Evolutionary conservation across 2,888 invertebrate species (phyloP).

Genomic region (Sinhomidia bicolor): DNA sequence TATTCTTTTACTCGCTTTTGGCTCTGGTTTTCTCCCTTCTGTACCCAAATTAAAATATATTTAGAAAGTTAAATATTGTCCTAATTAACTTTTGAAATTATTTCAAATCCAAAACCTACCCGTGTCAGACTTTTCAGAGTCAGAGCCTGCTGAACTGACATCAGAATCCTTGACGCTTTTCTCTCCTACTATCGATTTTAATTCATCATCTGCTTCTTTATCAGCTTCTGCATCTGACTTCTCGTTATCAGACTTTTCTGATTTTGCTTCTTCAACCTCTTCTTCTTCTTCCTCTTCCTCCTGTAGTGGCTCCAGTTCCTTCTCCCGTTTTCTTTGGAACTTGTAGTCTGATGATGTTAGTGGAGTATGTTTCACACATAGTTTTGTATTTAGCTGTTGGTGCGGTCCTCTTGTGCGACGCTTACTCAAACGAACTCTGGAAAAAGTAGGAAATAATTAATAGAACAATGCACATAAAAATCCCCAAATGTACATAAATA

Average conservation of each 20-base stretch:
- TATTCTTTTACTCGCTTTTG: slow-evolving; percentile 55
- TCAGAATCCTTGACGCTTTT: slow-evolving; percentile 83
- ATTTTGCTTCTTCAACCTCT: slow-evolving; percentile 82
- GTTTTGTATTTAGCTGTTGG: slow-evolving; percentile 88
- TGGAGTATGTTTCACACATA: slow-evolving; percentile 95
- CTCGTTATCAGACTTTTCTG: slow-evolving; percentile 82
- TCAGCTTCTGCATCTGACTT: slow-evolving; percentile 78
- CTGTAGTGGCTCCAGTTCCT: slow-evolving; percentile 92
- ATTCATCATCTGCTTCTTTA: slow-evolving; percentile 80
- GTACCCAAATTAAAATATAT: too few relatives aligned
- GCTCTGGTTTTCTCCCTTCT: slow-evolving; percentile 51
- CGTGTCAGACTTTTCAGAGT: slow-evolving; percentile 67
- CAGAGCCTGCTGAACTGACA: slow-evolving; percentile 79
- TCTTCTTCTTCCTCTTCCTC: slow-evolving; percentile 86
- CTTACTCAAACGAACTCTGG: slow-evolving; percentile 94
- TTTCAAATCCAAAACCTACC: not conserved
- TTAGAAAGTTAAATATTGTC: too few relatives aligned
- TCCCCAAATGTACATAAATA: not conserved
- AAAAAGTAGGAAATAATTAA: too few relatives aligned
- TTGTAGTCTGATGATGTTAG: slow-evolving; percentile 92
- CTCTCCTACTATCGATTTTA: slow-evolving; percentile 81
- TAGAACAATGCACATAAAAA: too few relatives aligned
- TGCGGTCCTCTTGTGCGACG: slow-evolving; percentile 90
- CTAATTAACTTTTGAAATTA: too few relatives aligned
- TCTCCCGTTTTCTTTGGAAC: slow-evolving; percentile 92